Evolutionary conservation across 2,888 invertebrate species (phyloP), one percentile per base, ranked within the genome.

Genomic region (Meiosimyza decipiens): DNA sequence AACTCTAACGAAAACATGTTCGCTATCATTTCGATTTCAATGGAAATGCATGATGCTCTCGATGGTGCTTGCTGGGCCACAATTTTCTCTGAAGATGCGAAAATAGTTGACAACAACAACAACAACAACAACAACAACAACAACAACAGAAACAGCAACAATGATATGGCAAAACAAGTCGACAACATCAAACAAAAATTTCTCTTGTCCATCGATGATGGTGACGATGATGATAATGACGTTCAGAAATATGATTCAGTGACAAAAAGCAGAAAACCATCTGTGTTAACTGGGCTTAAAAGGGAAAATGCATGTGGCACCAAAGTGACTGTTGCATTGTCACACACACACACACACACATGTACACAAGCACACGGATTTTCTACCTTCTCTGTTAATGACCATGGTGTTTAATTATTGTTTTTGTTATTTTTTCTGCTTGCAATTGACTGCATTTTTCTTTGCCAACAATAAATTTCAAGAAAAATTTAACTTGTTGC

Each of bases 221-320:
- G 33, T 47, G 51, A 51, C 51, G 47, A n/a, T 15, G 51, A 16
- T 6, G 51, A 65, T 28, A 13, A n/a, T 33, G 28, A 51, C 13
- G 50, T n/a, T 16, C 22, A 51, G 51, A 16, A 65, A 65, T 16
- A 52, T 65, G 52, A 49, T 63, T 40, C n/a, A 13, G 49, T 47
- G 16, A 63, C 63, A 16, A 63, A 63, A 40, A 40, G 40, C 40
- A 40, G 40, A 40, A 40, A 63, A 47, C 63, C 63, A 63, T 63
- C 63, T 63, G 63, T 40, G 40, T 40, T 63, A n/a, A 63, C 63
- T 63, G 15, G 63, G 63, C 63, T 16, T 13, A 63, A 40, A 63
- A 63, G 63, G 63, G 63, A 63, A 63, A 63, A 7, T 63, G 63
- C 47, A 13, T 7, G 47, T 47, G 47, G 49, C 12, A n/a, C 6